Evolutionary conservation across 2,797 vertebrate genomes (phyloP).

Genomic region (Spea hammondii): DNA sequence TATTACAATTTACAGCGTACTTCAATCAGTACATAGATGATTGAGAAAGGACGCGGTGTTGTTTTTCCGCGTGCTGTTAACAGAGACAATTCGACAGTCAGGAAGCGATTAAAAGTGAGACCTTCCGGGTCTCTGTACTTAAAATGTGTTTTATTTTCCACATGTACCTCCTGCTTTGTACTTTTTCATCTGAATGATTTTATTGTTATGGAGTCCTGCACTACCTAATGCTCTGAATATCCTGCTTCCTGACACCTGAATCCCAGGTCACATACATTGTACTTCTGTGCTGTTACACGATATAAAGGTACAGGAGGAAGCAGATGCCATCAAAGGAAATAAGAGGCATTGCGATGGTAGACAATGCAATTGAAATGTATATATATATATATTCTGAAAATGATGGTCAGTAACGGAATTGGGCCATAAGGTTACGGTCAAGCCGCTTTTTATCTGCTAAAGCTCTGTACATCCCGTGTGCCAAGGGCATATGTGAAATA

Average conservation of each 20-base stretch:
- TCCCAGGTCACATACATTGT: slow-evolving; percentile 37
- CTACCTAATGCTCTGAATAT: neutral
- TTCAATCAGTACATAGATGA: neutral
- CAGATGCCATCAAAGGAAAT: slow-evolving; percentile 46
- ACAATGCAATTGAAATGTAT: slow-evolving; percentile 25
- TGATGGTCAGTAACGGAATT: neutral
- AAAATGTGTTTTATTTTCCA: slow-evolving; percentile 39
- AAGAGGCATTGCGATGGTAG: slow-evolving; percentile 13
- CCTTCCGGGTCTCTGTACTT: slow-evolving; percentile 45
- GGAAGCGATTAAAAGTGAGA: slow-evolving; percentile 49
- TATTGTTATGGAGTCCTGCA: slow-evolving; percentile 42
- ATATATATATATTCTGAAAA: neutral
- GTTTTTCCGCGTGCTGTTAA: slow-evolving; percentile 54
- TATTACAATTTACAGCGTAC: neutral
- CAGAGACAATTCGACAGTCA: slow-evolving; percentile 16
- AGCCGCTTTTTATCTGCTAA: neutral
- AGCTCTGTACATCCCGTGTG: too few species aligned
- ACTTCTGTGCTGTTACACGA: slow-evolving; percentile 5
- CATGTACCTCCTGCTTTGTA: slow-evolving; percentile 32
- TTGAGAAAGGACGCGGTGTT: slow-evolving; percentile 43
- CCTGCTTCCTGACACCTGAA: slow-evolving; percentile 48
- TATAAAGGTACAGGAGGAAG: slow-evolving; percentile 30
- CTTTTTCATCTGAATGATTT: slow-evolving; percentile 17
- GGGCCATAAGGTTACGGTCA: neutral
- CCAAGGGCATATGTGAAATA: too few species aligned